phyloP scores from a whole-genome alignment of 2,888 invertebrate species.

The Helicoverpa assulta region DNA sequence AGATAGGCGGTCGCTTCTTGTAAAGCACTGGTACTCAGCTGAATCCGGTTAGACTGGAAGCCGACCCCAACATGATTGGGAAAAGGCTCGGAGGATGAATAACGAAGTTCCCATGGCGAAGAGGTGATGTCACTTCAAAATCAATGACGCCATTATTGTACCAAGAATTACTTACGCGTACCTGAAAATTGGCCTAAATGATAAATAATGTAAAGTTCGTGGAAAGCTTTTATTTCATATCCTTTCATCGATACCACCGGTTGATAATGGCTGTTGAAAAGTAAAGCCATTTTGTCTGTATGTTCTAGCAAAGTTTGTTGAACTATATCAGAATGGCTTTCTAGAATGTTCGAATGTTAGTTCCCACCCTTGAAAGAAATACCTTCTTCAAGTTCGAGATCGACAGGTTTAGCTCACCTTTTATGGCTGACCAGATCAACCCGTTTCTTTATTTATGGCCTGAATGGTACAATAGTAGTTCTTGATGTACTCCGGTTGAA shows the following conservation, averaged over 20 bases:
- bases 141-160: slow-evolving; percentile 29
- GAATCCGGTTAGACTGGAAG: too few species aligned
- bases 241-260: slow-evolving; percentile 6
- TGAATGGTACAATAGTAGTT: slow-evolving; percentile 30
- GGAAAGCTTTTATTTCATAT: slow-evolving; percentile 38
- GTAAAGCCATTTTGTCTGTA: slow-evolving; percentile 13
- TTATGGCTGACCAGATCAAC: slow-evolving; percentile 25
- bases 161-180: slow-evolving; percentile 9
- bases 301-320: slow-evolving; percentile 31
- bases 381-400: slow-evolving; percentile 31
- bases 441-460: slow-evolving; percentile 29
- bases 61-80: too few species aligned
- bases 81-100: too few species aligned
- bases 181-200: slow-evolving; percentile 21
- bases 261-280: slow-evolving; percentile 25
- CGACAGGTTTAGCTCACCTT: slow-evolving; percentile 28
- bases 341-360: slow-evolving; percentile 6
- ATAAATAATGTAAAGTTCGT: slow-evolving; percentile 42
- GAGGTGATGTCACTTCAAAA: slow-evolving; percentile 32
- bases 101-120: slow-evolving; percentile 22
- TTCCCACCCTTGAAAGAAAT: slow-evolving; percentile 42
- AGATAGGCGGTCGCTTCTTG: too few species aligned
- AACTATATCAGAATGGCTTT: slow-evolving; percentile 29
- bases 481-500: slow-evolving; percentile 18
- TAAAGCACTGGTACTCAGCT: too few species aligned